phyloP scores from a whole-genome alignment of 2,797 vertebrate genomes.

The Poecile montanus region DNA sequence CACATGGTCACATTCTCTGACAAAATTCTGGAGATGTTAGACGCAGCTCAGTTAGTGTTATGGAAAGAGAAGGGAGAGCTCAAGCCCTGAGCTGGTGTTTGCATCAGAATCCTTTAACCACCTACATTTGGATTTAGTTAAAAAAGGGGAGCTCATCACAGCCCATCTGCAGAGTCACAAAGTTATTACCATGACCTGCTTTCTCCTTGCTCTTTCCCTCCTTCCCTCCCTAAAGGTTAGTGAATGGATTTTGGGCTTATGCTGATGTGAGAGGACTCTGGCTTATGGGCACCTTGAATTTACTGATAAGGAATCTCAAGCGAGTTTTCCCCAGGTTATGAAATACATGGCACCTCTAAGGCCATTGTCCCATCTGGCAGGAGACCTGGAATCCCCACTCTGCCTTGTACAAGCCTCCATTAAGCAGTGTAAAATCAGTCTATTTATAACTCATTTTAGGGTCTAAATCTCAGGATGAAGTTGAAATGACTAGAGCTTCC shows the following conservation, averaged over 20 bases:
- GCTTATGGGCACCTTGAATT: background rate
- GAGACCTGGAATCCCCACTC: background rate
- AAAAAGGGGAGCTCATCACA: background rate
- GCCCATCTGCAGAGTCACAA: background rate
- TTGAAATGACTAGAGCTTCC: conserved; percentile 26
- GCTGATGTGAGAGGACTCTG: background rate
- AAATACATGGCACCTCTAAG: background rate
- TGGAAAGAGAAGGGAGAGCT: background rate
- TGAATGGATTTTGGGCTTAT: background rate
- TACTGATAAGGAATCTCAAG: background rate
- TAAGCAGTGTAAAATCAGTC: conserved; percentile 11
- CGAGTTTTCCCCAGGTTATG: background rate
- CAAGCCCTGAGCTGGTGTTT: background rate
- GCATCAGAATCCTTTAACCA: background rate
- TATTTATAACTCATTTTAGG: conserved; percentile 58
- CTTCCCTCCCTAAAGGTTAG: background rate
- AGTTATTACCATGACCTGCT: background rate
- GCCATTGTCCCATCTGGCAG: background rate
- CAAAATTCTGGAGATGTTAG: background rate
- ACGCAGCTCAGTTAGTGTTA: background rate
- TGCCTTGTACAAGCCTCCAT: background rate
- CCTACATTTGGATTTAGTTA: background rate
- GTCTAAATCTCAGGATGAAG: conserved; percentile 49
- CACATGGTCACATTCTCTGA: no score
- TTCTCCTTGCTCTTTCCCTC: background rate